A percentile compares a stretch with the other conserved stretches of the same genome.
Evolutionary conservation across 2,113 vertebrate species (phyloP).

Genomic region (Chamaea fasciata): DNA sequence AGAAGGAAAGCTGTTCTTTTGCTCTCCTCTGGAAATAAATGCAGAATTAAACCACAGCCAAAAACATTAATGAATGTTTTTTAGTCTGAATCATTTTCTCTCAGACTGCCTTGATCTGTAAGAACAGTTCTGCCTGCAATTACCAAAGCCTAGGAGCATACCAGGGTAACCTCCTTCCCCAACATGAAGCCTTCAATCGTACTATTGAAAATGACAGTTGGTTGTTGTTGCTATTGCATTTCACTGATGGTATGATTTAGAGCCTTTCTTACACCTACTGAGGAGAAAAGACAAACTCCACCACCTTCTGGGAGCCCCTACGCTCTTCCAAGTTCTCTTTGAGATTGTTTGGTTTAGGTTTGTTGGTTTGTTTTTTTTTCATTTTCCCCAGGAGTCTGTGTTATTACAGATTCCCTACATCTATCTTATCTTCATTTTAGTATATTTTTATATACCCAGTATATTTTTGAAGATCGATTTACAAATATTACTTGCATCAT

Average conservation of each 20-base stretch:
- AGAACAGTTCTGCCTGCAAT: not conserved
- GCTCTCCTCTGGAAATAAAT: not conserved
- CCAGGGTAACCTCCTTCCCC: not conserved
- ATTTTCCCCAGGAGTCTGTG: not conserved
- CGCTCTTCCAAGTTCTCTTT: not conserved
- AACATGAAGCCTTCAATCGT: not conserved
- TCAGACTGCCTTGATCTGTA: not conserved
- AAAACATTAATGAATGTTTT: not conserved
- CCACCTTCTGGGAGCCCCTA: not conserved
- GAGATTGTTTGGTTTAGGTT: not conserved
- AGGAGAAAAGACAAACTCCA: conserved; percentile 18
- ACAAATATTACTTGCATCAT: not conserved
- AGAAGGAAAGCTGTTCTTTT: not conserved
- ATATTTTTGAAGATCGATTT: not conserved
- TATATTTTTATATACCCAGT: not conserved
- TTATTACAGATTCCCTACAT: not conserved
- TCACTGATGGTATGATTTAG: not conserved
- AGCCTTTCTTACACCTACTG: not conserved
- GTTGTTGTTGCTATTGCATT: not conserved
- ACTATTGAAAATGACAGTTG: not conserved
- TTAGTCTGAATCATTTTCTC: not conserved
- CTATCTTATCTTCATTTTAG: conserved; percentile 2
- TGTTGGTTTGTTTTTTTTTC: not conserved
- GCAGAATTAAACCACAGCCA: not conserved
- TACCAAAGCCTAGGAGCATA: not conserved